Conservation (phyloP, 2,113 vertebrate species). For the Emydocephalus ijimae region DNA sequence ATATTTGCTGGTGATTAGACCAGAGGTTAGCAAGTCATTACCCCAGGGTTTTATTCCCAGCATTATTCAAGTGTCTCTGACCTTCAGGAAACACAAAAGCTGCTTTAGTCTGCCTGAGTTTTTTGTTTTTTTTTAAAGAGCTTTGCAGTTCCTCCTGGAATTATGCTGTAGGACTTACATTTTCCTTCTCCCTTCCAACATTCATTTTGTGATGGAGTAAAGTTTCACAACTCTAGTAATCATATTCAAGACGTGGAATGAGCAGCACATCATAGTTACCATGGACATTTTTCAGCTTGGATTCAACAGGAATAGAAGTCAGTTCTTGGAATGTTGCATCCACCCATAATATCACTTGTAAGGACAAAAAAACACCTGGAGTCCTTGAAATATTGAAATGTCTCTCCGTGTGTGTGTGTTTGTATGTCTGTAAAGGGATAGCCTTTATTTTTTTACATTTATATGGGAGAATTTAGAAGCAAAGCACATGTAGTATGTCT, state of each 20-base stretch:
- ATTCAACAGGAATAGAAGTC: neutral
- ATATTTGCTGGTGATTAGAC: conserved; percentile 4
- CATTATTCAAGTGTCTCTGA: neutral
- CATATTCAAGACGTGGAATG: neutral
- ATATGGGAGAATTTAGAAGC: neutral
- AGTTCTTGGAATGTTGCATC: neutral
- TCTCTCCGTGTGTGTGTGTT: neutral
- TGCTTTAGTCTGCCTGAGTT: neutral
- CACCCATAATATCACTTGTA: neutral
- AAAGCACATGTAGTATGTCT: neutral
- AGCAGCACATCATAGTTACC: neutral
- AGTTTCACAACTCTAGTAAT: neutral
- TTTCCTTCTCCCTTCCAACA: neutral
- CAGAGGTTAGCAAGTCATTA: neutral
- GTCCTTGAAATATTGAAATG: neutral
- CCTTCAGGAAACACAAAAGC: neutral
- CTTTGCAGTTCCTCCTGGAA: neutral
- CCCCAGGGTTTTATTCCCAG: neutral
- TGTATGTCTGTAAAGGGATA: neutral
- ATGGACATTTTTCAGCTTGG: neutral
- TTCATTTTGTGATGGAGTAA: neutral
- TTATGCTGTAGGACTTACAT: neutral
- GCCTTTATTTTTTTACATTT: neutral
- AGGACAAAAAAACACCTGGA: neutral
- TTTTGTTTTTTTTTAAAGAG: neutral